phyloP scores from a whole-genome alignment of 2,797 vertebrate species.

The Diceros bicornis region DNA sequence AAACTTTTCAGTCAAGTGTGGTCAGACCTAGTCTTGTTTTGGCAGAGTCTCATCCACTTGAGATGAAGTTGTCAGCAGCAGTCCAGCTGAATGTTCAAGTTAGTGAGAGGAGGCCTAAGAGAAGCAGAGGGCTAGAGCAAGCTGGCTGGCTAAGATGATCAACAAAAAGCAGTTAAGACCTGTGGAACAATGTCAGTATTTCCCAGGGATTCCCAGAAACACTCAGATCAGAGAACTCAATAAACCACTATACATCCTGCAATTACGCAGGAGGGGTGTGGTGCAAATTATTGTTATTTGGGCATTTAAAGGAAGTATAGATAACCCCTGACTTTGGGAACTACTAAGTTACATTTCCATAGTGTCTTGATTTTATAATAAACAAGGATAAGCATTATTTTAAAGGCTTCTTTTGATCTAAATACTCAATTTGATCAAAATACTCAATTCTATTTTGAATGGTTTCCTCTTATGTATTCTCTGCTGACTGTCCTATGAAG shows the following conservation, averaged over 20 bases:
- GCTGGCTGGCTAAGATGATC: background rate
- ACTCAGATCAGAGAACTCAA: background rate
- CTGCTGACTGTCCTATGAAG: background rate
- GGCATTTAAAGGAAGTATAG: background rate
- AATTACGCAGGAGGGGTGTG: background rate
- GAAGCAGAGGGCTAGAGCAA: background rate
- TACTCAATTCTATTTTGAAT: slow-evolving; percentile 11
- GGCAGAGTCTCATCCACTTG: background rate
- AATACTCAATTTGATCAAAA: background rate
- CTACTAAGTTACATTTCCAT: background rate
- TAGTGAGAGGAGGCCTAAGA: background rate
- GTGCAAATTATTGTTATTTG: slow-evolving; percentile 10
- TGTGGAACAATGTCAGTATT: background rate
- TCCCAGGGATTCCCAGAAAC: background rate
- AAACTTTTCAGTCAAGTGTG: slow-evolving; percentile 22
- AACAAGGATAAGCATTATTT: slow-evolving; percentile 13
- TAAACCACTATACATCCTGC: background rate
- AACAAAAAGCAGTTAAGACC: background rate
- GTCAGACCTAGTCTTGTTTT: background rate
- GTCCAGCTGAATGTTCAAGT: background rate
- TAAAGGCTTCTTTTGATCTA: background rate
- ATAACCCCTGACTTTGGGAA: background rate
- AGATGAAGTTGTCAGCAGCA: background rate
- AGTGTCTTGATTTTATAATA: slow-evolving; percentile 52
- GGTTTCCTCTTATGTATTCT: background rate